These are phyloP conservation scores for Acleris literana DNA, from an alignment of 2,888 invertebrate genomes.

Conservation along the genomic window DNA sequence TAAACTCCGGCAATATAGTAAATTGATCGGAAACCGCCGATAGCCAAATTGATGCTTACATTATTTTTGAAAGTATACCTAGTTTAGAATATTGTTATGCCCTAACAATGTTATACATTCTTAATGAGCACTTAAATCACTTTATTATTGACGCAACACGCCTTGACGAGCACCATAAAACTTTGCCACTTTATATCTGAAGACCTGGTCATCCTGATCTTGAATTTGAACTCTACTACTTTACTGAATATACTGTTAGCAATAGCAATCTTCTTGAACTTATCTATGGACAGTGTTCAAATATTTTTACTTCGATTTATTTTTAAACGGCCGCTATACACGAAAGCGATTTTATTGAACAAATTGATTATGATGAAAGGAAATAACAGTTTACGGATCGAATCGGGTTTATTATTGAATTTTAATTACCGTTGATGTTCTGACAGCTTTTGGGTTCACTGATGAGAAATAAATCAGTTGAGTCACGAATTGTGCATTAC, in stretches of 20 bases:
- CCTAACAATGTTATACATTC: conserved; percentile 18
- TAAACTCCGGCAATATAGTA: conserved; percentile 54
- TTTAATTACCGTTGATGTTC: conserved; percentile 20
- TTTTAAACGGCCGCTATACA: conserved; percentile 24
- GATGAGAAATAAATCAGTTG: conserved; percentile 6
- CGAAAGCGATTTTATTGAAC: conserved; percentile 25
- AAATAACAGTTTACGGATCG: conserved; percentile 25
- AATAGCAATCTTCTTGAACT: conserved; percentile 3
- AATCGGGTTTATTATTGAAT: conserved; percentile 23
- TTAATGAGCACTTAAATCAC: conserved; percentile 23
- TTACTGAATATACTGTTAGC: background rate
- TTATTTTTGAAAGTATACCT: conserved; percentile 41
- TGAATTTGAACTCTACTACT: background rate
- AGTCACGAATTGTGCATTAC: background rate
- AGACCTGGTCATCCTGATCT: background rate
- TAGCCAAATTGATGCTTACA: conserved; percentile 45
- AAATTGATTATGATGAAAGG: conserved; percentile 24
- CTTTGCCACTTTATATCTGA: no score
- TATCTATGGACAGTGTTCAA: background rate
- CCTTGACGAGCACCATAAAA: background rate
- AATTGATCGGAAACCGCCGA: conserved; percentile 50
- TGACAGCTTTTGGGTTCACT: conserved; percentile 8
- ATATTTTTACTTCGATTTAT: conserved; percentile 22
- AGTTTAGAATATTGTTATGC: conserved; percentile 34
- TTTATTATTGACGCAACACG: conserved; percentile 18